These are phyloP conservation scores for Oreamnos americanus DNA, from an alignment of 2,113 vertebrate genomes.

Conservation along the genomic window DNA sequence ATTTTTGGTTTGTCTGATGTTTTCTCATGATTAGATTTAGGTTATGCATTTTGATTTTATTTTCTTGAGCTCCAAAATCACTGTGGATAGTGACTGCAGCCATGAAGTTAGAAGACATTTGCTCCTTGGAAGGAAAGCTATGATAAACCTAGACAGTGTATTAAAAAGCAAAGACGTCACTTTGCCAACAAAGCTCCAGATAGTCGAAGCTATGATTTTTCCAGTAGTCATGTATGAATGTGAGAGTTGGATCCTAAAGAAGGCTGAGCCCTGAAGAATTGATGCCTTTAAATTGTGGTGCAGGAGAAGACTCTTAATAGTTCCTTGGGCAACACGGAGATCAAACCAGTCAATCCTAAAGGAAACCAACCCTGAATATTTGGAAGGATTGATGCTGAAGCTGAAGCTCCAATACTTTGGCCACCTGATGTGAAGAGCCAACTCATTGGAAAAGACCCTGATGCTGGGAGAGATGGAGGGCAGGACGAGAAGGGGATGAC, in stretches of 20 bases:
- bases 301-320: neutral
- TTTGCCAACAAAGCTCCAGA: neutral
- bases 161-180: neutral
- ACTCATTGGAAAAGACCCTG: neutral
- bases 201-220: neutral
- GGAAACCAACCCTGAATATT: neutral
- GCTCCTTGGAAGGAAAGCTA: neutral
- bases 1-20: neutral
- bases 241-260: neutral
- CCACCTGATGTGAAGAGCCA: neutral
- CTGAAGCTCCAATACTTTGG: neutral
- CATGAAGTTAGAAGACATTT: neutral
- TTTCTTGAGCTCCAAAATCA: neutral
- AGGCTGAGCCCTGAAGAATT: neutral
- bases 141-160: neutral
- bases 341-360: neutral
- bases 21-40: neutral
- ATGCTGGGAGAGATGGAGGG: neutral
- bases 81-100: neutral
- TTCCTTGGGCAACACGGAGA: neutral
- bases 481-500: neutral
- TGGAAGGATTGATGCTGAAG: neutral
- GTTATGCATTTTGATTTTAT: neutral
- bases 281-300: neutral
- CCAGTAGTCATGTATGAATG: neutral